phyloP scores from a whole-genome alignment of 2,888 invertebrate species.

The Keiferia lycopersicella region DNA sequence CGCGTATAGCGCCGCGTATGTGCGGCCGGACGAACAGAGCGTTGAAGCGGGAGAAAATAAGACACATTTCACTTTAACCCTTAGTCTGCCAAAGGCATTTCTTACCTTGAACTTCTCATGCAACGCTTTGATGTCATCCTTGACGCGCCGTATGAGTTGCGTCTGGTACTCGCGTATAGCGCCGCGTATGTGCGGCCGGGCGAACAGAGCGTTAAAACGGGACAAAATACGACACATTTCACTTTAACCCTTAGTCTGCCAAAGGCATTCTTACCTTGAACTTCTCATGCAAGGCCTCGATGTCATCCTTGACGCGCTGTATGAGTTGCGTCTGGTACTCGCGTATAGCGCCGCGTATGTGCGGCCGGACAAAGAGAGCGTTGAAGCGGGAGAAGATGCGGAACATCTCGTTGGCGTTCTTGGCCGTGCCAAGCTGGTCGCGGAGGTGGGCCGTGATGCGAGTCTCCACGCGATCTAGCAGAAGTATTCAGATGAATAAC shows the following conservation, averaged over 20 bases:
- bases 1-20: conserved; percentile 98
- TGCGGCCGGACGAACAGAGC: conserved; percentile 86
- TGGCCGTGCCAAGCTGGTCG: conserved; percentile 98
- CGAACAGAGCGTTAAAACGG: neutral
- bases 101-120: too few species aligned
- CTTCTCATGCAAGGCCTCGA: conserved; percentile 98
- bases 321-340: conserved; percentile 99
- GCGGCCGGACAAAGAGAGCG: conserved; percentile 98
- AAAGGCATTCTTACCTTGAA: conserved; percentile 83
- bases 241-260: too few species aligned
- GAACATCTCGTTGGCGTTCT: conserved; percentile 99
- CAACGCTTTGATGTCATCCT: conserved; percentile 79
- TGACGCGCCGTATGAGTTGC: conserved; percentile 98
- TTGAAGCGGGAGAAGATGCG: conserved; percentile 99
- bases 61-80: too few species aligned
- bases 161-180: conserved; percentile 99
- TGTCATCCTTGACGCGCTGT: conserved; percentile 99
- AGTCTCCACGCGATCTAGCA: conserved; percentile 96
- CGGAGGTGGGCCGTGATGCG: conserved; percentile 98
- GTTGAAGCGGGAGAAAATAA: too few species aligned
- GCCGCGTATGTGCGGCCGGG: conserved; percentile 97
- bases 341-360: conserved; percentile 98
- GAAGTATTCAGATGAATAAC: neutral
- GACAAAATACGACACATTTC: too few species aligned
- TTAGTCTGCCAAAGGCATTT: too few species aligned